phyloP scores from a whole-genome alignment of 2,113 vertebrate species.

The Hoplias malabaricus region DNA sequence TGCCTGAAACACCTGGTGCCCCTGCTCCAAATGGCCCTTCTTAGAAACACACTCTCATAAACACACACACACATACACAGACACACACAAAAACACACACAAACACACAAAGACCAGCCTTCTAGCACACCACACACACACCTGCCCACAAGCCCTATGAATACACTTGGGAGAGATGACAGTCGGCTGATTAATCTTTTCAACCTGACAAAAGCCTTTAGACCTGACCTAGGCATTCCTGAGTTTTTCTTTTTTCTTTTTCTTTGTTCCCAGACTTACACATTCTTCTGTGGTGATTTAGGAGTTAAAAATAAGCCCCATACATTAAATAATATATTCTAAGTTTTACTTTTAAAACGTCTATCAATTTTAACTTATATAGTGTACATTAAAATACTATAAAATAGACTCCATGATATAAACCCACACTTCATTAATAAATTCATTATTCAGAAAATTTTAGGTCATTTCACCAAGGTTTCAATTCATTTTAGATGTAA shows the following conservation, averaged over 20 bases:
- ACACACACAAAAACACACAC: slow-evolving; percentile 15
- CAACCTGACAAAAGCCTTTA: neutral
- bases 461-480: too few relatives aligned
- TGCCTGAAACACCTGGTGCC: slow-evolving; percentile 68
- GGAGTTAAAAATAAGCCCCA: neutral
- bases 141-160: neutral
- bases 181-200: slow-evolving; percentile 35
- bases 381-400: too few relatives aligned
- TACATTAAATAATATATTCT: neutral
- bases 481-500: too few relatives aligned
- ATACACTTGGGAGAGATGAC: neutral
- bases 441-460: too few relatives aligned
- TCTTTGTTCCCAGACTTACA: neutral
- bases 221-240: neutral
- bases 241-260: neutral
- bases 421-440: too few relatives aligned
- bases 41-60: slow-evolving; percentile 13
- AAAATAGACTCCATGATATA: too few relatives aligned
- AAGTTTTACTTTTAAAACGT: too few relatives aligned
- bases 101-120: too few relatives aligned
- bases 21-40: slow-evolving; percentile 55
- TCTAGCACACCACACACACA: too few relatives aligned
- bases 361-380: too few relatives aligned
- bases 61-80: slow-evolving; percentile 37
- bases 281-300: neutral